Conservation (phyloP, 2,797 vertebrate species). For the Poeciliopsis turneri region DNA sequence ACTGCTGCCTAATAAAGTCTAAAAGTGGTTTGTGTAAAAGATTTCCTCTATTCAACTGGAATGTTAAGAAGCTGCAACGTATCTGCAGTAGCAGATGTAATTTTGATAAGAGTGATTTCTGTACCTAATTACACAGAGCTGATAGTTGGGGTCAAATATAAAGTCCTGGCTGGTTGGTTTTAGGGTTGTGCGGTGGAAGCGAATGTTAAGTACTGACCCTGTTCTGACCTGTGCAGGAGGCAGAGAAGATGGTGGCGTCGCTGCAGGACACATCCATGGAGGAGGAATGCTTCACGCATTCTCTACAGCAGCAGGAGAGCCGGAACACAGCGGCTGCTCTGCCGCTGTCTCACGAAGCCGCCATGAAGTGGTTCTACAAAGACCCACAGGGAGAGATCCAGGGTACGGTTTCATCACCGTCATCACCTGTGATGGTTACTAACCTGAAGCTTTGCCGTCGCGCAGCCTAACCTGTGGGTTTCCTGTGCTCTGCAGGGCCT, state of each 20-base stretch:
- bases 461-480: neutral
- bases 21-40: neutral
- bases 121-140: neutral
- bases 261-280: constrained; percentile 91
- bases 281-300: constrained; percentile 88
- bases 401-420: constrained; percentile 70
- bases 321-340: constrained; percentile 90
- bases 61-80: neutral
- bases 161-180: neutral
- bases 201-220: too few relatives aligned
- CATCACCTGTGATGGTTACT: too few relatives aligned
- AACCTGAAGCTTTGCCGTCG: neutral
- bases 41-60: neutral
- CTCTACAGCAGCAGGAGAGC: constrained; percentile 88
- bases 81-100: neutral
- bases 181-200: neutral
- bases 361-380: constrained; percentile 96
- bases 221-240: constrained; percentile 79
- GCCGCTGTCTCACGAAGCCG: constrained; percentile 89
- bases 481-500: constrained; percentile 76
- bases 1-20: neutral
- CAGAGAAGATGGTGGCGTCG: constrained; percentile 90
- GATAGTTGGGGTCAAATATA: neutral
- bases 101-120: neutral
- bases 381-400: constrained; percentile 94